Percentiles rank a stretch among this genome's conserved stretches.
Conservation (phyloP, 1,140 invertebrate species). For the Heliothis virescens region DNA sequence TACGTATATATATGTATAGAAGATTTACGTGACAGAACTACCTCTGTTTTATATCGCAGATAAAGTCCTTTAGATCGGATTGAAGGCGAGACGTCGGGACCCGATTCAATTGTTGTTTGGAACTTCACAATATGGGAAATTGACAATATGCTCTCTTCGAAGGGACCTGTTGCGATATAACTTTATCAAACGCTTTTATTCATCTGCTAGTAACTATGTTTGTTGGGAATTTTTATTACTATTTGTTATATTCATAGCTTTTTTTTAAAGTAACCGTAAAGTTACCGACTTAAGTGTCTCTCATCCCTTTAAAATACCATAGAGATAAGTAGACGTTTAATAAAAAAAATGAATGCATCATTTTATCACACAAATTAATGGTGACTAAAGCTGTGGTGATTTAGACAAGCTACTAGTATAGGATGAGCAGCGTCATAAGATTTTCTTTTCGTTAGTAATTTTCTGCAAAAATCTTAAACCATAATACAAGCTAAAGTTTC, state of each 20-base stretch:
- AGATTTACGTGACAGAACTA: slow-evolving; percentile 44
- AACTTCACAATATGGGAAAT: slow-evolving; percentile 61
- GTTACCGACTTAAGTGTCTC: not conserved
- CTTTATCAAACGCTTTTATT: slow-evolving; percentile 51
- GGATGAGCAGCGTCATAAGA: too few relatives aligned
- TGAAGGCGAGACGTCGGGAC: slow-evolving; percentile 51
- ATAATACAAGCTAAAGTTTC: not conserved
- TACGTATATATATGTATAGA: slow-evolving; percentile 7
- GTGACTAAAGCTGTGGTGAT: too few relatives aligned
- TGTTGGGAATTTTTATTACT: not conserved
- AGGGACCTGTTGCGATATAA: slow-evolving; percentile 56
- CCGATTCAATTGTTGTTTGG: slow-evolving; percentile 57
- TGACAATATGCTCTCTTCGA: slow-evolving; percentile 60
- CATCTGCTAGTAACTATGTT: slow-evolving; percentile 23
- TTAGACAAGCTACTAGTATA: too few relatives aligned
- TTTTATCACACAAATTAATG: too few relatives aligned
- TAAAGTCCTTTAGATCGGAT: slow-evolving; percentile 59
- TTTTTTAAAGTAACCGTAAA: slow-evolving; percentile 11
- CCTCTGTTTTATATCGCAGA: slow-evolving; percentile 53
- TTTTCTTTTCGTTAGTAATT: too few relatives aligned
- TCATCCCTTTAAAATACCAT: not conserved
- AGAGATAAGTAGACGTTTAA: too few relatives aligned
- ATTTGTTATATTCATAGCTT: not conserved
- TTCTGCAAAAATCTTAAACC: not conserved
- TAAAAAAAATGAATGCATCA: too few relatives aligned